phyloP scores from a whole-genome alignment of 1,140 invertebrate genomes.

The Drosophila arizonae region DNA sequence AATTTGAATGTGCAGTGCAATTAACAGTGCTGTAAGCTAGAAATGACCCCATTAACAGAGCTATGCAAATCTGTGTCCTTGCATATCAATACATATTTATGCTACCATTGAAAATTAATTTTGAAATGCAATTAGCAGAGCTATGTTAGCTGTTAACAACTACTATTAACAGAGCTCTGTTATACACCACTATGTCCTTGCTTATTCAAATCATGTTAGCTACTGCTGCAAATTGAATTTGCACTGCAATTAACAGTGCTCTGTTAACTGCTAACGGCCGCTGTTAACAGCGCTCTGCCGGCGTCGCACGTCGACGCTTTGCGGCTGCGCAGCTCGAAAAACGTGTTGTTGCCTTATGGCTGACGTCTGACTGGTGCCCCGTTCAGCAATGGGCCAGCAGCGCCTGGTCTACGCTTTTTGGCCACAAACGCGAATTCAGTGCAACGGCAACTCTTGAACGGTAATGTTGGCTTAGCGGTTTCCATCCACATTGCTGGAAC shows the following conservation, averaged over 20 bases:
- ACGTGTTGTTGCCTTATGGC: constrained; percentile 35
- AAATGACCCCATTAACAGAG: no score
- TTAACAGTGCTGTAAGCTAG: no score
- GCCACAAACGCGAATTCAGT: constrained; percentile 70
- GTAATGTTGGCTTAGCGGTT: constrained; percentile 74
- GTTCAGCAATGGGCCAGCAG: constrained; percentile 24
- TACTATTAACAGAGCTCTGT: no score
- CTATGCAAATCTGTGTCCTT: no score
- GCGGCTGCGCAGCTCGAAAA: constrained; percentile 56
- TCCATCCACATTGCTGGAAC: constrained; percentile 8
- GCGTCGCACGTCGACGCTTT: constrained; percentile 26
- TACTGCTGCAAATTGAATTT: no score
- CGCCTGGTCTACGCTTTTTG: constrained; percentile 64
- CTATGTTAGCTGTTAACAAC: no score
- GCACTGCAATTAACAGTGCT: not conserved
- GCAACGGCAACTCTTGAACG: constrained; percentile 82
- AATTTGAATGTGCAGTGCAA: no score
- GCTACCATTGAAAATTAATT: no score
- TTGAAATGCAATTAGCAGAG: no score
- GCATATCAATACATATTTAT: no score
- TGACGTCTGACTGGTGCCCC: constrained; percentile 12
- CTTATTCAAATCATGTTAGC: no score
- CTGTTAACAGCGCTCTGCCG: constrained; percentile 9
- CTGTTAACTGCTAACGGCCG: constrained; percentile 8
- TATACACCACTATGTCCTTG: no score